Conservation (phyloP, 2,888 invertebrate species). For the Sicus ferrugineus region DNA sequence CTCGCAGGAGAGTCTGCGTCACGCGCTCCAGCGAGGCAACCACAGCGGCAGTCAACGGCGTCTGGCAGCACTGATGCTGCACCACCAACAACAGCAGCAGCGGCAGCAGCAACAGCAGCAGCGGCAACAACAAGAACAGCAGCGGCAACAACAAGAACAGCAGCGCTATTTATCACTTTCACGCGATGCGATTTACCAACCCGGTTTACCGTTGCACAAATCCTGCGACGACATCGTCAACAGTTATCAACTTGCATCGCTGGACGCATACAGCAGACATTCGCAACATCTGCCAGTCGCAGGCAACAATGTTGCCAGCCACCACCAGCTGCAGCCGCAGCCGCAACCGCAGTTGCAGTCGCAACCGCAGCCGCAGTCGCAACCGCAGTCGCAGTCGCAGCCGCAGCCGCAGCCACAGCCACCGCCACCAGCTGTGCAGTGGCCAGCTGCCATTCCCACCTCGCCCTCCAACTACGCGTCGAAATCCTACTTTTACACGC, state of each 20-base stretch:
- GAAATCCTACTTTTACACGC: constrained; percentile 50
- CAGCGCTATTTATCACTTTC: constrained; percentile 46
- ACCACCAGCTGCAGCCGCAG: constrained; percentile 28
- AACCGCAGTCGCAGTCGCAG: constrained; percentile 42
- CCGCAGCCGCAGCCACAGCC: constrained; percentile 59
- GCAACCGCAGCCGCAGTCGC: constrained; percentile 34
- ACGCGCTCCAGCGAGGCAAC: constrained; percentile 16
- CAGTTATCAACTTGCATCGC: constrained; percentile 30
- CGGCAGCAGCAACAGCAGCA: no score
- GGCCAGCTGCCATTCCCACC: constrained; percentile 62
- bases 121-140: constrained; percentile 42
- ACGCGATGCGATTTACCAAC: constrained; percentile 46
- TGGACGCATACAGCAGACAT: background rate
- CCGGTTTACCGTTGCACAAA: constrained; percentile 50
- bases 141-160: constrained; percentile 45
- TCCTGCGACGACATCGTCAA: constrained; percentile 48
- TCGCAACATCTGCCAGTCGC: constrained; percentile 30
- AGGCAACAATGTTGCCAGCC: constrained; percentile 36
- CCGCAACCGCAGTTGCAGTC: constrained; percentile 35
- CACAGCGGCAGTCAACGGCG: background rate
- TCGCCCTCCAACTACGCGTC: constrained; percentile 59
- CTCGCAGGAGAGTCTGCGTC: constrained; percentile 50
- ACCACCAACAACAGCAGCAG: background rate
- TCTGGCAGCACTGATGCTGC: constrained; percentile 29
- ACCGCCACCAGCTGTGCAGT: constrained; percentile 52